Base-by-base conservation (phyloP, 2,113 vertebrate genomes). In the Anser brachyrhynchus region DNA sequence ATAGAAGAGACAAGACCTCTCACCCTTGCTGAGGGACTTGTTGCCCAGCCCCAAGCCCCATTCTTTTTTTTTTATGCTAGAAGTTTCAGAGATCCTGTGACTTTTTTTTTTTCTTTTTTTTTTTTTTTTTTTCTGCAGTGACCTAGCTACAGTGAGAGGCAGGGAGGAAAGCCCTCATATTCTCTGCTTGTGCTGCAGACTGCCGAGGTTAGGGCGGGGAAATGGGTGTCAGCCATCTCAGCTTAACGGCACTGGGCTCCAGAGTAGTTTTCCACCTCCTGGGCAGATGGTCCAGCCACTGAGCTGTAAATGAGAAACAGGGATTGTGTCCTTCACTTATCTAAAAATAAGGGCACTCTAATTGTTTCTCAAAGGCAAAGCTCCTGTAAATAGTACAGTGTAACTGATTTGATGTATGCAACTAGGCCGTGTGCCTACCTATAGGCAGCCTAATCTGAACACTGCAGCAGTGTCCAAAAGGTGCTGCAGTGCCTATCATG, bases 361-460 rank as follows among this genome's bases (percentile, higher is more conserved):
- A 81, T 75, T 81, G 31, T 33, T 87, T 61, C 95, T 94, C 92
- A 92, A 94, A 95, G 67, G 64, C 71, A 94, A 83, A 90, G 44
- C 13, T 83, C 37, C 16, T 2, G 1, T 15, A 84, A 90, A 83
- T 77, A 95, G 64, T 55, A n/a, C 3, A 4, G 41, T 77, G 25
- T 44, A 76, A 35, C 37, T 54, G 33, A 54, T 90, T 57, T 88
- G 49, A 88, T 49, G 64, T 76, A 66, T 41, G 19, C 1, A 13
- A 46, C 0, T 0, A 90, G 59, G 44, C 41, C 16, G 0, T 83
- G 22, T 62, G 62, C 55, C 33, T 83, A 58, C 55, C 61, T 54
- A 61, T 9, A 57, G 49, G 78, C 71, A 87, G 44, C 44, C 54
- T 61, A 64, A 90, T n/a, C 58, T 83, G 67, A 76, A 58, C 67